Evolutionary conservation across 1,140 invertebrate genomes (phyloP), one percentile per base, ranked within the genome.

Genomic region (Nasonia vitripennis): DNA sequence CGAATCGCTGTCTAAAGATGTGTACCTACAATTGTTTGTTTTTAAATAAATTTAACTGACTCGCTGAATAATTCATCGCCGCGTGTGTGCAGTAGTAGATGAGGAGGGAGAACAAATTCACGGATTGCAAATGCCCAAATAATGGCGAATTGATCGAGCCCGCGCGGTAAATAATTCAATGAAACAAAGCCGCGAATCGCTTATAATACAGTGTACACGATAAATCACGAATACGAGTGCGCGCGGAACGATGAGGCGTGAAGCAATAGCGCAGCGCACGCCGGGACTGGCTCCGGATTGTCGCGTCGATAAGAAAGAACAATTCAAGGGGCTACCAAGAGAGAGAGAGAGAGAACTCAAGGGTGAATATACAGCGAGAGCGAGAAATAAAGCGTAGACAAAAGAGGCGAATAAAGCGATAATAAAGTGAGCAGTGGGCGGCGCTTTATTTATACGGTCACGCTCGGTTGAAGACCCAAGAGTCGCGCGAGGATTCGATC

Each of bases 401-500:
- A 84, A 84, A 71, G 37, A 27, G 41, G 27, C 41, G 45, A 71
- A 48, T 71, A 55, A 78, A 78, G 83, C 62, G 48, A 74, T 85
- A 85, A 85, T 85, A 85, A 85, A 85, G 78, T 85, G 83, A 85
- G 83, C 84, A 81, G 34, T 45, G 45, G 45, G 31, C 74, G 74
- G 34, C 55, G 55, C 74, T 67, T 70, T 80, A 84, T 84, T 84
- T 80, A 75, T 62, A 75, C 48, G 70, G 48, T 80, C 31, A 20
- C 68, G 68, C 75, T 79, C 45, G 67, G 74, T 48, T 67, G 81
- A 77, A 23, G 48, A 55, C 27, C 77, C 77, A 55, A 48, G 41
- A 51, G 41, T 20, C 17, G 51, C 31, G 51, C n/a, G 68, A 23
- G 62, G 71, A 74, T 73, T 81, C 23, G 84, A 85, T 81, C 84